Base-by-base conservation (phyloP, 2,797 vertebrate genomes). In the Semotilus atromaculatus region DNA sequence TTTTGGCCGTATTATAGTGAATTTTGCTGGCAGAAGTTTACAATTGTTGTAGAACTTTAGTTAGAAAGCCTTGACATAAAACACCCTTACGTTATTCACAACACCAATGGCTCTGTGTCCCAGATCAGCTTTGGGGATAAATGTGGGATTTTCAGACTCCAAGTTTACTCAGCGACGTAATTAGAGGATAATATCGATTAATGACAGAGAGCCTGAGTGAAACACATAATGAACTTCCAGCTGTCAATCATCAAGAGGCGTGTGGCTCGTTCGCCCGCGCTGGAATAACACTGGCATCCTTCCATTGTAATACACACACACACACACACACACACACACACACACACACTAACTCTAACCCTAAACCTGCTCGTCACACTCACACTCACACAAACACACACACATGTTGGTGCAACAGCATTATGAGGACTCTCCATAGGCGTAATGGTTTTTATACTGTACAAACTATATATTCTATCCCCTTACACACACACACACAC, bases 261-360 rank as follows among this genome's bases (percentile, higher is more conserved):
- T n/a, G 80, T 85, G 55, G 55, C 55, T n/a, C 3, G 71, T 3
- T 8, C 1, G n/a, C 13, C 3, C 74, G 66, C 18, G 36, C 82
- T 87, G 85, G 13, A 88, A 87, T 66, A 90, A 90, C 87, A 87
- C 48, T 13, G 23, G 76, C 75, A 88, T 90, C 89, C 89, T 90
- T 86, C 87, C 76, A 88, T 90, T 90, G 89, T 82, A 21, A 14
- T 34, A 81, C 14, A 48, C 45, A 48, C 45, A 48, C 45, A 45
- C 45, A 5, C 43, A 14, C 11, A 45, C 43, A 45, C 43, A 45
- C 43, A 13, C 43, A 45, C 43, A 43, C 43, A 43, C 10, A 68
- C 36, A 38, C 36, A 38, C 36, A 38, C 38, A 9, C 19, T 3
- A 1, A 23, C 51, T 1, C 13, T 31, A 31, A 1, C 31, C 31